These are phyloP conservation scores for Opisthograptis luteolata DNA, from an alignment of 2,888 invertebrate species.

Conservation along the genomic window DNA sequence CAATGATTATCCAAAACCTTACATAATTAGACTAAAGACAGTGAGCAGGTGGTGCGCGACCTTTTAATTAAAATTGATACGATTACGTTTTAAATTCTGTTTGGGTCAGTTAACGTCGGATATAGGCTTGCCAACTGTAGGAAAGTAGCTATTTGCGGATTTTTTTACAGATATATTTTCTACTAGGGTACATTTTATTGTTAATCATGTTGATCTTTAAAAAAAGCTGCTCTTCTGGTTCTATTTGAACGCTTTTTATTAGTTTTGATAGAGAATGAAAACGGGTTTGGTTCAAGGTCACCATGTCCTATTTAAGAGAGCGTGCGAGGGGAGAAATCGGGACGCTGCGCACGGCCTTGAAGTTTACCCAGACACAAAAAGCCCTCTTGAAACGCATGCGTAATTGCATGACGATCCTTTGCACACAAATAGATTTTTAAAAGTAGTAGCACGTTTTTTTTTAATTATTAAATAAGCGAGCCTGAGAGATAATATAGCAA, in stretches of 20 bases:
- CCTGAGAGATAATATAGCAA: no score
- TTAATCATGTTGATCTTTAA: not conserved
- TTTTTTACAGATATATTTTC: no score
- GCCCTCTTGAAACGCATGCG: slow-evolving; percentile 56
- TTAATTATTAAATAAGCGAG: no score
- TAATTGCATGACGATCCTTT: slow-evolving; percentile 49
- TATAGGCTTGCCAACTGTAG: no score
- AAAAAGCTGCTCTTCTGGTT: no score
- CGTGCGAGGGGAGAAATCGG: slow-evolving; percentile 26
- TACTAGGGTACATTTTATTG: no score
- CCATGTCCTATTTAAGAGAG: slow-evolving; percentile 43
- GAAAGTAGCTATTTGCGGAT: no score
- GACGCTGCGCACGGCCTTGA: slow-evolving; percentile 28
- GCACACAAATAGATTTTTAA: not conserved
- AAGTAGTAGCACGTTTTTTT: no score
- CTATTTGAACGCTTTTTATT: no score
- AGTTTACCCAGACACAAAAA: slow-evolving; percentile 37
- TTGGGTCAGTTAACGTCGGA: slow-evolving; percentile 6
- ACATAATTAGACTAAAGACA: not conserved
- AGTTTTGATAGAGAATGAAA: slow-evolving; percentile 29
- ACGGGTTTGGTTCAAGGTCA: slow-evolving; percentile 58
- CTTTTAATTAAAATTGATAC: slow-evolving; percentile 7
- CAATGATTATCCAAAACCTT: slow-evolving; percentile 15
- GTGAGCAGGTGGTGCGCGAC: slow-evolving; percentile 5
- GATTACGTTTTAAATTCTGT: slow-evolving; percentile 14